Base-by-base conservation (phyloP, 2,888 invertebrate genomes). In the Peribatodes rhomboidaria region DNA sequence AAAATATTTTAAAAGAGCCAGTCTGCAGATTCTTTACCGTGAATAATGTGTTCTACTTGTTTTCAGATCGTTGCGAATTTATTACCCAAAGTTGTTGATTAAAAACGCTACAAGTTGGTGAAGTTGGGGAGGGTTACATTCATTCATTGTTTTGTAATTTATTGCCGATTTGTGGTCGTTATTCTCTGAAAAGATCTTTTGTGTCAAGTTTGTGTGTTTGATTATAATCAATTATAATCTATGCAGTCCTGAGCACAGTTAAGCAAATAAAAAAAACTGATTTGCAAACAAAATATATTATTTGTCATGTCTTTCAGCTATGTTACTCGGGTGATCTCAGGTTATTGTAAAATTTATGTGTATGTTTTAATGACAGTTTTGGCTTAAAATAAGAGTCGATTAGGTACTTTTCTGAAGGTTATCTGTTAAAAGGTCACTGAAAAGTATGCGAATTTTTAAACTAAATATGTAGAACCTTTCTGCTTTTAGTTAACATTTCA, bases 31-130 rank as follows among this genome's bases (percentile, higher is more conserved):
- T 66, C 35, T 67, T 59, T 41, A 44, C 11, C 42, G 44, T 65
- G 61, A 72, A 70, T 67, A 63, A 65, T 68, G 68, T 69, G 69
- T 72, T 67, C 47, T 33, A n/a, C 57, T 66, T 59, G 56, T 65
- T 68, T 64, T 61, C 50, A 57, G 27, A 60, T 66, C 49, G 62
- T 58, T 42, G 41, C 33, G 49, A 65, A 66, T 71, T 68, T 68
- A 71, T 68, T 62, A 60, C 61, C 47, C n/a, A 37, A 57, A 66
- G 61, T 69, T 70, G 60, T 65, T 60, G 60, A 62, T 69, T 60
- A 65, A 65, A 67, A 65, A 13, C 14, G 22, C 22, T 27, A 11
- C 31, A 42, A 49, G 31, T 33, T 42, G 47, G 27, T 31, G 10
- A 10, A 49, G 31, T 44, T 44, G 14, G 57, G n/a, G 22, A 3